Conservation (phyloP, 53 echinoderm and acorn worm genomes). For the Luidia sarsii region DNA sequence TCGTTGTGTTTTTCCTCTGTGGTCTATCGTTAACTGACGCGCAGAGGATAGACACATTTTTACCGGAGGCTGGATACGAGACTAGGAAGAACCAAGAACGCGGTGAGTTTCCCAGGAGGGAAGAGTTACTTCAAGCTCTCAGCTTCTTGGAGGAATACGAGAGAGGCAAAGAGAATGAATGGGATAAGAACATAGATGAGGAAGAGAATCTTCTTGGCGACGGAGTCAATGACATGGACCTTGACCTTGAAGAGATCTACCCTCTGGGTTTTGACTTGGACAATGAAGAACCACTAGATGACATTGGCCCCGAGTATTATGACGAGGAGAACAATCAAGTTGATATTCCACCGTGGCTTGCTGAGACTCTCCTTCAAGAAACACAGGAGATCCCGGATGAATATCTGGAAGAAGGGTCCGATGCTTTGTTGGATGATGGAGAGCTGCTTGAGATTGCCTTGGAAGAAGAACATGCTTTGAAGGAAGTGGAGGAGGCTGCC, state of each 20-base stretch:
- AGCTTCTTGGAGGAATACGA: slow-evolving; percentile 81
- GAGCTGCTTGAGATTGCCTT: background rate
- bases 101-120: slow-evolving; percentile 30
- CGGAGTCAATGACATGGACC: background rate
- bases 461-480: background rate
- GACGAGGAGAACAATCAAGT: background rate
- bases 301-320: background rate
- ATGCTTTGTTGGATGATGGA: background rate
- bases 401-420: background rate
- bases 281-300: background rate
- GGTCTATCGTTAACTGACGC: slow-evolving; percentile 10
- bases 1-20: slow-evolving; percentile 10
- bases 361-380: background rate
- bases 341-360: slow-evolving; percentile 25
- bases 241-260: slow-evolving; percentile 6
- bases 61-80: slow-evolving; percentile 22
- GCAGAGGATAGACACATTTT: slow-evolving; percentile 36
- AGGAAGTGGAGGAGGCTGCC: background rate
- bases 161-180: slow-evolving; percentile 41
- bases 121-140: slow-evolving; percentile 69
- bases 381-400: background rate
- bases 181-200: slow-evolving; percentile 4
- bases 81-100: background rate
- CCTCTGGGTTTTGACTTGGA: background rate
- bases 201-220: background rate